Conservation (phyloP, 2,113 vertebrate species). For the Oryzias woworae region DNA sequence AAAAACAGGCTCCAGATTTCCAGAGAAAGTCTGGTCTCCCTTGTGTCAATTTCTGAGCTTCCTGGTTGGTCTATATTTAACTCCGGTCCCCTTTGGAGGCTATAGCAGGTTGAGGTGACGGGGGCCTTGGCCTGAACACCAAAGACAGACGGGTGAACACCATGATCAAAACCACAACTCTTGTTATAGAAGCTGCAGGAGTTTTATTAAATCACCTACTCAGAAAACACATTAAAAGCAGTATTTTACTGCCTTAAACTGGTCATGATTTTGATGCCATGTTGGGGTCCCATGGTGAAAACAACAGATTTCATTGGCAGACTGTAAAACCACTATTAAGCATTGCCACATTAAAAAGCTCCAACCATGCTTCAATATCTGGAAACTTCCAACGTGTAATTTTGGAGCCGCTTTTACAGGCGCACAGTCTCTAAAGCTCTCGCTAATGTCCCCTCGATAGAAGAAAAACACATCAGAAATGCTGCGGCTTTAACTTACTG, state of each 20-base stretch:
- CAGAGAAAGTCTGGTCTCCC: slow-evolving; percentile 42
- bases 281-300: slow-evolving; percentile 45
- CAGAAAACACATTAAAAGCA: slow-evolving; percentile 29
- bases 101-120: slow-evolving; percentile 72
- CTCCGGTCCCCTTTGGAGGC: slow-evolving; percentile 56
- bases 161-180: slow-evolving; percentile 63
- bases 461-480: slow-evolving; percentile 15
- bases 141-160: slow-evolving; percentile 71
- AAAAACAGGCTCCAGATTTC: slow-evolving; percentile 32
- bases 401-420: slow-evolving; percentile 53
- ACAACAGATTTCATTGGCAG: slow-evolving; percentile 57
- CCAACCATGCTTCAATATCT: slow-evolving; percentile 65
- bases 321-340: slow-evolving; percentile 57
- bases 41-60: slow-evolving; percentile 37
- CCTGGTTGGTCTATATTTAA: slow-evolving; percentile 63
- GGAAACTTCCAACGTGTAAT: slow-evolving; percentile 64
- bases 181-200: slow-evolving; percentile 44
- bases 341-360: slow-evolving; percentile 60
- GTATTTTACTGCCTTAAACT: slow-evolving; percentile 28
- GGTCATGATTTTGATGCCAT: slow-evolving; percentile 35
- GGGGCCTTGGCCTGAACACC: slow-evolving; percentile 65
- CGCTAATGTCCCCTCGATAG: slow-evolving; percentile 38
- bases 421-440: slow-evolving; percentile 42
- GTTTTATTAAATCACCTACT: slow-evolving; percentile 50
- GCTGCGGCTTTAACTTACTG: slow-evolving; percentile 30